These are phyloP conservation scores for Resseliella maxima DNA, from an alignment of 2,888 invertebrate genomes.

Conservation along the genomic window DNA sequence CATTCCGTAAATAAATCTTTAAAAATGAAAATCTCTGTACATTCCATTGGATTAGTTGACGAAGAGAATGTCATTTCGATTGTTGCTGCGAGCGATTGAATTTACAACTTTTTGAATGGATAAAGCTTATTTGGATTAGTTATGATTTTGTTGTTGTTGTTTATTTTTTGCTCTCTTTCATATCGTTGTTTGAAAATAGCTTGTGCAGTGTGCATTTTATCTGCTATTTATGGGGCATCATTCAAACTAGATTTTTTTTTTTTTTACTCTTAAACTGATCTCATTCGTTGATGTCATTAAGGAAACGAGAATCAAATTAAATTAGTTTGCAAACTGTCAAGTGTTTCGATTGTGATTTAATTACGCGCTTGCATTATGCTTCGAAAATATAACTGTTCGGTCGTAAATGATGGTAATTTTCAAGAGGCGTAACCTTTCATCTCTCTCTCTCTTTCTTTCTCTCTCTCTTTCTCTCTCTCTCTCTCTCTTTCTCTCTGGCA, in stretches of 20 bases:
- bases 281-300: neutral
- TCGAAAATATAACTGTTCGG: neutral
- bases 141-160: too few relatives aligned
- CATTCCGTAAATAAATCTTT: neutral
- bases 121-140: neutral
- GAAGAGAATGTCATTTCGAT: neutral
- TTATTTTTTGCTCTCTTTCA: neutral
- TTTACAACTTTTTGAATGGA: conserved; percentile 6
- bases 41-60: neutral
- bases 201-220: too few relatives aligned
- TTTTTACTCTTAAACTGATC: too few relatives aligned
- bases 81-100: neutral
- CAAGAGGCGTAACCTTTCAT: neutral
- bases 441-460: too few relatives aligned
- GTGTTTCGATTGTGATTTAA: conserved; percentile 1
- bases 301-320: neutral
- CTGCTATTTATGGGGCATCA: neutral
- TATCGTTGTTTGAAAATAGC: too few relatives aligned
- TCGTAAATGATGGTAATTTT: neutral
- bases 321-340: neutral
- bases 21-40: neutral
- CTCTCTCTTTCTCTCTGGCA: neutral
- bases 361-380: neutral
- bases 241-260: neutral
- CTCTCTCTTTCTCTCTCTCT: too few relatives aligned